Evolutionary conservation across 2,113 vertebrate genomes (phyloP).

Genomic region (Synodontis membranacea): DNA sequence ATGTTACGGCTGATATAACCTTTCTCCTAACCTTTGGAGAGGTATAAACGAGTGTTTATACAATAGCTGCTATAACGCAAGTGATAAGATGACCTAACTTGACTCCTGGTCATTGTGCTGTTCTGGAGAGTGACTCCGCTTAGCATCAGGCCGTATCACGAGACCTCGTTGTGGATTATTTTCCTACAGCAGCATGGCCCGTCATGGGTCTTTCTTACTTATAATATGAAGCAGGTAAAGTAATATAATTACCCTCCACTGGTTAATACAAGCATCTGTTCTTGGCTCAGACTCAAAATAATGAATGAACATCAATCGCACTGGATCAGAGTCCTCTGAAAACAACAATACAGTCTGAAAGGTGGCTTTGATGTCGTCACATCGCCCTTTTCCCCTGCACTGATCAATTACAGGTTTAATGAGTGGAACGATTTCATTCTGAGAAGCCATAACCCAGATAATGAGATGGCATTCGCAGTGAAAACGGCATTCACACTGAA

Average conservation of each 20-base stretch:
- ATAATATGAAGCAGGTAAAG: constrained; percentile 10
- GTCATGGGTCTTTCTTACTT: neutral
- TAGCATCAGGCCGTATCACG: neutral
- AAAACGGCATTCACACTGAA: neutral
- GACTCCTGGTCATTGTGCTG: no score
- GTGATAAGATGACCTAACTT: neutral
- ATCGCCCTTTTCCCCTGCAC: constrained; percentile 13
- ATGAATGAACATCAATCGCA: neutral
- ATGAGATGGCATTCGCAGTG: constrained; percentile 5
- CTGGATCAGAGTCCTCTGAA: neutral
- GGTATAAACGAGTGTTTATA: neutral
- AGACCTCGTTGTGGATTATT: neutral
- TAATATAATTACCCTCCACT: neutral
- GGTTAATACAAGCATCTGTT: neutral
- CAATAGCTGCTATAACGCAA: neutral
- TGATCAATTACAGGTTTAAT: constrained; percentile 44
- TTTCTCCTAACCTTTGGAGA: no score
- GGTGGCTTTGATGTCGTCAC: constrained; percentile 14
- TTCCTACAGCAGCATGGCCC: neutral
- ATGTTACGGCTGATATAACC: neutral
- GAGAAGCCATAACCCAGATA: constrained; percentile 19
- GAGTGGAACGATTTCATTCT: neutral
- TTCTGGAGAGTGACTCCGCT: neutral
- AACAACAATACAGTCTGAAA: constrained; percentile 14
- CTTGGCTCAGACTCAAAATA: neutral